Base-by-base conservation (phyloP, 1,140 invertebrate genomes). In the Chironomus tepperi region DNA sequence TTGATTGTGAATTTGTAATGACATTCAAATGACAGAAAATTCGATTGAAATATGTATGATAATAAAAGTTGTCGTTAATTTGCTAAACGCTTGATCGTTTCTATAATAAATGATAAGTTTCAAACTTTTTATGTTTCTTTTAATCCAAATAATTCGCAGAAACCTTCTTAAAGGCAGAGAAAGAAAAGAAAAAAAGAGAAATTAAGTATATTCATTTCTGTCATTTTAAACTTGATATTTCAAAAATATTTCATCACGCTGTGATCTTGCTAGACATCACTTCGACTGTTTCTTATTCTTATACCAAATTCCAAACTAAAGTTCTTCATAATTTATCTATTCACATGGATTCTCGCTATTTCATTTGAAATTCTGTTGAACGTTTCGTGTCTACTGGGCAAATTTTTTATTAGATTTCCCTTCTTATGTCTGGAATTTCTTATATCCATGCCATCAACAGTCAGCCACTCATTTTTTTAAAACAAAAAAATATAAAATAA, bases 171-270 rank as follows among this genome's bases (percentile, higher is more conserved):
- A 5, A 15, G n/a, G 15, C 12, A n/a, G 7, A 57, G 47, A 57
- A 57, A 57, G 47, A 57, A 15, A 57, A 57, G 43, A 47, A 57
- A 57, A 15, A 57, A 5, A 34, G 24, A 34, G 24, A 34, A 34
- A 34, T 34, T 34, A 34, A 34, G 24, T 34, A 57, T 70, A 70
- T 70, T 70, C 65, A 18, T 10, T 19, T 16, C 65, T 70, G 65
- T 70, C 65, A 70, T 70, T 70, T 70, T 21, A 70, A 70, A 70
- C 65, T 70, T 70, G 16, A 19, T 70, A 18, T 9, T 70, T 19
- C 18, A 19, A 21, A 70, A 70, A 70, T 70, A 70, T 70, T 70
- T 70, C 65, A 70, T 70, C 65, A 70, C 65, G 65, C 65, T 70
- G 65, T 21, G 65, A 70, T 70, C 65, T 57, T 34, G 24, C 24